Base-by-base conservation (phyloP, 2,888 invertebrate genomes). In the Iselma pallidipennis region DNA sequence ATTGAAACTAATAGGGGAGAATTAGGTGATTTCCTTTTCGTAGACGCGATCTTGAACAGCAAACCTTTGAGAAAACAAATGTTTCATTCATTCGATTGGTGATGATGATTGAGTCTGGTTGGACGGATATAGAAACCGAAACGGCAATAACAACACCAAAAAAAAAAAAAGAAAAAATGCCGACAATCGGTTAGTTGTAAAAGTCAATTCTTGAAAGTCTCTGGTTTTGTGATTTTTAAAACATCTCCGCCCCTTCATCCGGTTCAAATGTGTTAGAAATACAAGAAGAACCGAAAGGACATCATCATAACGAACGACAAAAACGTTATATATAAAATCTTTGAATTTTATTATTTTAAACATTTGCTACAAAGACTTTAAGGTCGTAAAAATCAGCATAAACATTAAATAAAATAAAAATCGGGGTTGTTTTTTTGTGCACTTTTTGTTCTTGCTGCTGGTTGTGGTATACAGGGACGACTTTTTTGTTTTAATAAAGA, bases 191-290 rank as follows among this genome's bases (percentile, higher is more conserved):
- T 52, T 31, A 52, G 37, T 52, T 31, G 52, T 52, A 51, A 58
- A 58, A 58, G 58, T 48, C 26, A 54, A 55, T 55, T 60, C 60
- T 51, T 45, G 56, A 55, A 55, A 55, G 37, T 37, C 37, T 37
- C 16, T 16, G 16, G 16, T 37, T 37, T 37, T 37, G 37, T 37
- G 37, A 37, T 37, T 37, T 37, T 37, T 37, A 6, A 37, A 37
- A 37, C 37, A 37, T 45, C 45, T 21, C 55, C 60, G 60, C 60
- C 60, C 50, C 37, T 52, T 55, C 60, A 60, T 60, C 60, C 60
- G 60, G 60, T 60, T 60, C 51, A 5, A 37, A 37, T 16, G 37
- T 37, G 37, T 37, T 37, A 37, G 37, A 37, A 37, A 37, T 37
- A 37, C 16, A 26, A 37, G 4, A 37, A 37, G 4, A 14, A 5